These are phyloP conservation scores for Drosophila albomicans DNA, from an alignment of 1,140 invertebrate genomes.

Conservation along the genomic window DNA sequence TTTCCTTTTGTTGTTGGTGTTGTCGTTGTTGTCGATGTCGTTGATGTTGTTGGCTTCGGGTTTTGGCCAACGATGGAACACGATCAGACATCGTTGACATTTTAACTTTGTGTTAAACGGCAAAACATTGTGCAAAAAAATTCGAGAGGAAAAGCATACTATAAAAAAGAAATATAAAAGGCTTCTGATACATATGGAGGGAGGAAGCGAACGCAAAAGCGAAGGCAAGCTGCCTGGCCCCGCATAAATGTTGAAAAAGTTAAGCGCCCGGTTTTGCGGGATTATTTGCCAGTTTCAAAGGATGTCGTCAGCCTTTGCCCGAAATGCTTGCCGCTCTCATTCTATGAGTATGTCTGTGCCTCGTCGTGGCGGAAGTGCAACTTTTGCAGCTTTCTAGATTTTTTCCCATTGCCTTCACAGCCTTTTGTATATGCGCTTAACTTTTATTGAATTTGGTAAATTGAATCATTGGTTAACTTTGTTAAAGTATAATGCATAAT, in stretches of 20 bases:
- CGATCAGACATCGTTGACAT: conserved; percentile 79
- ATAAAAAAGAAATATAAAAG: conserved; percentile 31
- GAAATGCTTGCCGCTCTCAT: conserved; percentile 2
- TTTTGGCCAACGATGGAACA: conserved; percentile 31
- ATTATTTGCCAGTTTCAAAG: conserved; percentile 78
- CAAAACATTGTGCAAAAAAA: conserved; percentile 57
- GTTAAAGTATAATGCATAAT: conserved; percentile 37
- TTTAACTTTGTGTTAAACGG: conserved; percentile 78
- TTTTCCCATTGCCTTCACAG: conserved; percentile 12
- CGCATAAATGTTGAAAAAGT: conserved; percentile 76
- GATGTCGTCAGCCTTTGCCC: conserved; percentile 67
- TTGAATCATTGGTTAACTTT: conserved; percentile 74
- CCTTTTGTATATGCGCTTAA: conserved; percentile 37
- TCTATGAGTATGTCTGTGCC: not conserved
- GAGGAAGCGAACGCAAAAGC: conserved; percentile 7
- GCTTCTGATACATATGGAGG: conserved; percentile 15
- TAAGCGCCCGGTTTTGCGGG: conserved; percentile 78
- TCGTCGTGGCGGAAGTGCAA: conserved; percentile 25
- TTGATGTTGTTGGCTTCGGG: conserved; percentile 33
- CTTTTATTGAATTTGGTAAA: conserved; percentile 71
- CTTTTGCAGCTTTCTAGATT: conserved; percentile 36
- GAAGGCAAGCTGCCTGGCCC: conserved; percentile 27
- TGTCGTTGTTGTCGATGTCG: conserved; percentile 32
- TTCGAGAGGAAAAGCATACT: conserved; percentile 25
- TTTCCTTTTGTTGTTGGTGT: conserved; percentile 29